phyloP scores from a whole-genome alignment of 2,113 vertebrate genomes.

The Ceyx cyanopectus region DNA sequence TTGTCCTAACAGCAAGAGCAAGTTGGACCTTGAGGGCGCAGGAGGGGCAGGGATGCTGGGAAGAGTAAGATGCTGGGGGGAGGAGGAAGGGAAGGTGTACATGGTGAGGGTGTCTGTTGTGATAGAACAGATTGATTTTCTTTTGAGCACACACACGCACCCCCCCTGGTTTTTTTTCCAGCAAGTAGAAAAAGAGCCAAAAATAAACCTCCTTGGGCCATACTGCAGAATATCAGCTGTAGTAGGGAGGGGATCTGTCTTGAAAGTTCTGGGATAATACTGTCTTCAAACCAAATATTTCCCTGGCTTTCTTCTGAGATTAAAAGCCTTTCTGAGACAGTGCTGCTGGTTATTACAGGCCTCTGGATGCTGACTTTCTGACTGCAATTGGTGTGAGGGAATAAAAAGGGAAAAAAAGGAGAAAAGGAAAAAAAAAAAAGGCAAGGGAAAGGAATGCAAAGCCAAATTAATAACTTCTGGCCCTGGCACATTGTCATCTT shows the following conservation, averaged over 20 bases:
- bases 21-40: neutral
- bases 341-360: neutral
- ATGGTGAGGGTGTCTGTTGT: neutral
- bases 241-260: neutral
- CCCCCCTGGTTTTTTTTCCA: neutral
- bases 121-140: conserved; percentile 2
- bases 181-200: neutral
- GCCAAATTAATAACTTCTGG: neutral
- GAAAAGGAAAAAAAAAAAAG: neutral
- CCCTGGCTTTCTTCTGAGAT: neutral
- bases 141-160: neutral
- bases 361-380: neutral
- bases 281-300: neutral
- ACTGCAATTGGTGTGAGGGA: neutral
- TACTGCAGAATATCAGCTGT: neutral
- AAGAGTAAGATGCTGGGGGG: neutral
- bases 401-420: neutral
- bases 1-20: neutral
- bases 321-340: neutral
- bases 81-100: neutral
- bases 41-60: neutral
- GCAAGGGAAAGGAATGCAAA: neutral
- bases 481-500: conserved; percentile 26
- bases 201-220: neutral
- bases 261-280: neutral